These are phyloP conservation scores for Montipora capricornis DNA, from an alignment of 64 coral and sea anemone species.

Conservation along the genomic window DNA sequence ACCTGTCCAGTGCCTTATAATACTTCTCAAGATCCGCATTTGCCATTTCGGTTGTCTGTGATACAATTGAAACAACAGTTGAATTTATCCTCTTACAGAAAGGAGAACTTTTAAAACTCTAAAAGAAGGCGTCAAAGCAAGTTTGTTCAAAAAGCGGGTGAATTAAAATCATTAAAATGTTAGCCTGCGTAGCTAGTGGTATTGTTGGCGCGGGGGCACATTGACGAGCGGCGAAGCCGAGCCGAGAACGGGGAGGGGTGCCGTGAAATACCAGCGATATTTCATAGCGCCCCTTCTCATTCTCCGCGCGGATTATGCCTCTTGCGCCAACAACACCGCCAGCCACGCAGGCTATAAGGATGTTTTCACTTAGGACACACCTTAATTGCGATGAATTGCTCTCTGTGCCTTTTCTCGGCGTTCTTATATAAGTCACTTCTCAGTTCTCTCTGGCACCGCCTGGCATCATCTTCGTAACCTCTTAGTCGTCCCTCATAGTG, in stretches of 20 bases:
- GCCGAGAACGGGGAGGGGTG: too few relatives aligned
- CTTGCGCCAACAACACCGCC: too few relatives aligned
- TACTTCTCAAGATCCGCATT: conserved; percentile 96
- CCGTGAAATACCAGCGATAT: too few relatives aligned
- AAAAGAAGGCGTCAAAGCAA: too few relatives aligned
- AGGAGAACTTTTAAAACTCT: not conserved
- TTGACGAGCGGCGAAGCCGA: too few relatives aligned
- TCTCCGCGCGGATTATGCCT: too few relatives aligned
- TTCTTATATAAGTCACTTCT: conserved; percentile 83
- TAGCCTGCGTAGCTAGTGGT: too few relatives aligned
- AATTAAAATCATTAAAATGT: too few relatives aligned
- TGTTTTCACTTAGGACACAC: conserved; percentile 4
- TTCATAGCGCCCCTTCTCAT: too few relatives aligned
- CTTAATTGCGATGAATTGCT: conserved; percentile 91
- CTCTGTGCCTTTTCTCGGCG: conserved; percentile 86
- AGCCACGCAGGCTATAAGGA: not conserved
- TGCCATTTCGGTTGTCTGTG: conserved; percentile 95
- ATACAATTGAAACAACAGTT: not conserved
- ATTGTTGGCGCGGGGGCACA: too few relatives aligned
- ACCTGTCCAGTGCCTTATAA: conserved; percentile 97
- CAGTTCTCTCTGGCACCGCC: conserved; percentile 80
- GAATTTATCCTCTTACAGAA: not conserved
- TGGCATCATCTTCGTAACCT: conserved; percentile 84
- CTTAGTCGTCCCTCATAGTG: conserved; percentile 72
- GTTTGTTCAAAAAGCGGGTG: too few relatives aligned